phyloP scores from a whole-genome alignment of 2,888 invertebrate genomes.

The Melanostoma mellinum region DNA sequence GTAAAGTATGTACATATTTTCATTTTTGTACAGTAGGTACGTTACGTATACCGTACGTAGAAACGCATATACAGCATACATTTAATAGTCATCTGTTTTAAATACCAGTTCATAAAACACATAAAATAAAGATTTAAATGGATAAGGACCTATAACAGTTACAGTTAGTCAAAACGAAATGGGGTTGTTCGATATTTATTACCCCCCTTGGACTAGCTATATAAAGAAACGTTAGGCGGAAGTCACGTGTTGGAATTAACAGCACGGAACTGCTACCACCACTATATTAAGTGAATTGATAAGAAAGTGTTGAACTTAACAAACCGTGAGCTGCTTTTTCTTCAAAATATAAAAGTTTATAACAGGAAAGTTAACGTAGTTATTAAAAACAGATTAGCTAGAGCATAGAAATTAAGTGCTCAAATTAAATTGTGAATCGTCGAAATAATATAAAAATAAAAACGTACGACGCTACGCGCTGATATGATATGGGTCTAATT shows the following conservation, averaged over 20 bases:
- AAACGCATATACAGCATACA: slow-evolving; percentile 22
- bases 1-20: too few species aligned
- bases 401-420: too few species aligned
- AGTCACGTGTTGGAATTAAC: slow-evolving; percentile 43
- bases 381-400: not conserved
- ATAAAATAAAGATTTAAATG: slow-evolving; percentile 29
- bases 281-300: slow-evolving; percentile 33
- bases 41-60: not conserved
- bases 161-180: slow-evolving; percentile 23
- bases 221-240: slow-evolving; percentile 10
- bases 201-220: slow-evolving; percentile 11
- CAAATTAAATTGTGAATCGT: too few species aligned
- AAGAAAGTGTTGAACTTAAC: slow-evolving; percentile 36
- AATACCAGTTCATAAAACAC: slow-evolving; percentile 26
- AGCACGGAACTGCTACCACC: slow-evolving; percentile 16
- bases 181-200: slow-evolving; percentile 39
- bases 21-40: too few species aligned
- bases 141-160: not conserved
- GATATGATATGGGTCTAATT: too few species aligned
- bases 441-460: too few species aligned
- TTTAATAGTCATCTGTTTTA: slow-evolving; percentile 33
- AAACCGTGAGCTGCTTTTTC: slow-evolving; percentile 15
- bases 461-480: too few species aligned
- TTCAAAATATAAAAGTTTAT: not conserved
- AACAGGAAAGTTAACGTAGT: not conserved